Conservation (phyloP, 2,797 vertebrate species). For the Galagoides demidoff region DNA sequence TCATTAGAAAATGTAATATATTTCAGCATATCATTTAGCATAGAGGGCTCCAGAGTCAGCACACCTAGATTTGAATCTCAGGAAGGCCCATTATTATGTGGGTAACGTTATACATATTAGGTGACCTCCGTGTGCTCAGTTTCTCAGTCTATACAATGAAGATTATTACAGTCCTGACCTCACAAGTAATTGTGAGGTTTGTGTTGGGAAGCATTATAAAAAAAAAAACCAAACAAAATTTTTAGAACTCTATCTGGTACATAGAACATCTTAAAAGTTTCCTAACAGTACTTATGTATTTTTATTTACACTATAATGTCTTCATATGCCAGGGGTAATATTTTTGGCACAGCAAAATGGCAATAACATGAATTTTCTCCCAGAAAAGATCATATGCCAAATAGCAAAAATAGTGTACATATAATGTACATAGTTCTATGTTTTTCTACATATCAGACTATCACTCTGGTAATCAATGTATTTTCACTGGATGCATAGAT, state of each 20-base stretch:
- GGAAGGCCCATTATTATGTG: background rate
- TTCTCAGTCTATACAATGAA: background rate
- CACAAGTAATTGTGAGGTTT: background rate
- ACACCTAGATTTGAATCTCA: background rate
- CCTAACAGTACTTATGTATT: background rate
- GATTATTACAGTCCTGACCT: background rate
- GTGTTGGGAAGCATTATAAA: background rate
- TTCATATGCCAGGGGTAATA: background rate
- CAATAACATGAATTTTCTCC: background rate
- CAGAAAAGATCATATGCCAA: background rate
- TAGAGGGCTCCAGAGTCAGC: background rate
- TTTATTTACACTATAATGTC: background rate
- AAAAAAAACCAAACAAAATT: background rate
- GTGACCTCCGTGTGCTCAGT: background rate
- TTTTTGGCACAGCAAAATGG: background rate
- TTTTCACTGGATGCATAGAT: background rate
- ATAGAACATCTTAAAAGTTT: background rate
- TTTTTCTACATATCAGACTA: slow-evolving; percentile 1
- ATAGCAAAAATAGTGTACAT: background rate
- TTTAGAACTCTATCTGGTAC: background rate
- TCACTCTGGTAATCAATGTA: background rate
- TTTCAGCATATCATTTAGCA: background rate
- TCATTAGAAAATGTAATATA: background rate
- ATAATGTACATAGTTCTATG: background rate
- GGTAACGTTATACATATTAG: background rate